phyloP scores from a whole-genome alignment of 2,797 vertebrate species.

The Enteromius radiatus region DNA sequence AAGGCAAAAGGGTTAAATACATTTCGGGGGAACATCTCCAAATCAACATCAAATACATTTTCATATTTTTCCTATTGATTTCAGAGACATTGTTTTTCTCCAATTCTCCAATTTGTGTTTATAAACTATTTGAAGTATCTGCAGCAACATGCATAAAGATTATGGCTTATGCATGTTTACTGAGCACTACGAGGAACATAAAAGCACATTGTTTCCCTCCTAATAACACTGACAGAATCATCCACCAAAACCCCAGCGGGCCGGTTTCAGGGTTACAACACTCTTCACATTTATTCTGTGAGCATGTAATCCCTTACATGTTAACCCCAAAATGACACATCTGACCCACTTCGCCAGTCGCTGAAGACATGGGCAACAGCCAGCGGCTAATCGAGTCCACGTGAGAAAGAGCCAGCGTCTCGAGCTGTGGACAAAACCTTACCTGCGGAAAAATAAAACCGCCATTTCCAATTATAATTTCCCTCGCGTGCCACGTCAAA shows the following conservation, averaged over 20 bases:
- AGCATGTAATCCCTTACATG: background rate
- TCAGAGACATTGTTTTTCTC: background rate
- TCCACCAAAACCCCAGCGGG: background rate
- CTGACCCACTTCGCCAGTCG: background rate
- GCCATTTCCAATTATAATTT: slow-evolving; percentile 27
- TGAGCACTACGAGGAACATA: background rate
- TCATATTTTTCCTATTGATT: background rate
- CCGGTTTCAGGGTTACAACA: background rate
- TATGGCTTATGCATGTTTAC: background rate
- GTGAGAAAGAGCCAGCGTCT: background rate
- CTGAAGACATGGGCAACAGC: background rate
- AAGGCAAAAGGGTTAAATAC: background rate
- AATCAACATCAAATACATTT: background rate
- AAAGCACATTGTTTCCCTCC: background rate
- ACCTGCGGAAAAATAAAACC: background rate
- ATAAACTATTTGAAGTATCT: background rate
- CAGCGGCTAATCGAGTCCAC: background rate
- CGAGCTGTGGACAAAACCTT: background rate
- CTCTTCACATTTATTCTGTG: background rate
- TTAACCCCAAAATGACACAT: background rate
- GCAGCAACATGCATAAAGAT: background rate
- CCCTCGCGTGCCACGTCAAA: background rate
- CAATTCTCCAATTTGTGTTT: background rate
- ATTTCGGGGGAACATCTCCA: background rate
- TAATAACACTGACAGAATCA: background rate